Percentiles rank a stretch among this genome's conserved stretches.
These are phyloP conservation scores for Hippocampus abdominalis DNA, from an alignment of 2,113 vertebrate genomes.

Conservation along the genomic window DNA sequence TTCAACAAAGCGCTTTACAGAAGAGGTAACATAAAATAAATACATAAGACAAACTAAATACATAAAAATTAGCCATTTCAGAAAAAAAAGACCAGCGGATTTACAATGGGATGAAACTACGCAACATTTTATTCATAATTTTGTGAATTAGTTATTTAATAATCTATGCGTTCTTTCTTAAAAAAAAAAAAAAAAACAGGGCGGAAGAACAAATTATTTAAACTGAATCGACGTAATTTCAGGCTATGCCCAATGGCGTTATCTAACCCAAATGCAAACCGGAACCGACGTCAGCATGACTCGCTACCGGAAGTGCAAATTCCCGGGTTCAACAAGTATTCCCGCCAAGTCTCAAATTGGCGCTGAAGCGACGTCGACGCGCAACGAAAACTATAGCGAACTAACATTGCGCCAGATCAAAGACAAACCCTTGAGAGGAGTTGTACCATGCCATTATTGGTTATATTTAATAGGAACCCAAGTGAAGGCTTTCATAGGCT, in stretches of 20 bases:
- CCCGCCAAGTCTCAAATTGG: slow-evolving; percentile 63
- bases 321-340: slow-evolving; percentile 57
- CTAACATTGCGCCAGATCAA: not conserved
- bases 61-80: no score
- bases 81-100: no score
- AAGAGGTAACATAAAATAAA: no score
- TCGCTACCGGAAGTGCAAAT: slow-evolving; percentile 37
- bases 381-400: not conserved
- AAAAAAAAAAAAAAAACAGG: no score
- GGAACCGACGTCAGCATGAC: not conserved
- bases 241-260: not conserved
- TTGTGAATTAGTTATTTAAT: no score
- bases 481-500: fast-evolving
- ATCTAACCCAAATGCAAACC: not conserved
- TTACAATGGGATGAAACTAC: no score
- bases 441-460: not conserved
- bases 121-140: no score
- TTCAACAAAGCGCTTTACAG: no score
- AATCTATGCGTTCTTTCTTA: no score
- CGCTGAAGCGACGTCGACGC: slow-evolving; percentile 55
- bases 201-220: no score
- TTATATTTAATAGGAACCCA: not conserved
- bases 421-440: not conserved
- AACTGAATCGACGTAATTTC: no score
- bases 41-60: no score